Conservation (phyloP, 2,797 vertebrate species). For the Peromyscus melanophrys region DNA sequence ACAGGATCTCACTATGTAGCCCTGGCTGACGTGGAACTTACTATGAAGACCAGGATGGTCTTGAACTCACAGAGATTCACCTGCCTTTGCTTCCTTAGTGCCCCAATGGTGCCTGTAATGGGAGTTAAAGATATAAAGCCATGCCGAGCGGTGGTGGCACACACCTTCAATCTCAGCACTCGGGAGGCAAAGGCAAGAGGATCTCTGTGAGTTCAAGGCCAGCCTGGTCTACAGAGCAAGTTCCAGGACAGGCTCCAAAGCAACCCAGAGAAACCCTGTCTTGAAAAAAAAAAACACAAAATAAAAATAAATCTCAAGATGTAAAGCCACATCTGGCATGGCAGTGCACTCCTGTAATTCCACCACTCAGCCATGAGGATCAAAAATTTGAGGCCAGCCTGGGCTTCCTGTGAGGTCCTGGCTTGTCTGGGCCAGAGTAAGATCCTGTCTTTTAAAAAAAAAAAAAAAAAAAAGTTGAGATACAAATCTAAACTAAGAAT, state of each 20-base stretch:
- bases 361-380: background rate
- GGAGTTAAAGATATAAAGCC: background rate
- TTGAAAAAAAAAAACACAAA: too few species aligned
- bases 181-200: too few species aligned
- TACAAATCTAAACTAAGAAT: background rate
- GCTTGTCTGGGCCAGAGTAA: background rate
- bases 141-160: too few species aligned
- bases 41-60: background rate
- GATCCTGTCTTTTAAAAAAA: background rate
- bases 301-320: too few species aligned
- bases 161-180: too few species aligned
- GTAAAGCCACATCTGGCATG: background rate
- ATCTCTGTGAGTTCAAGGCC: too few species aligned
- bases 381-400: background rate
- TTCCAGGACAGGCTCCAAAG: too few species aligned
- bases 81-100: background rate
- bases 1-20: background rate
- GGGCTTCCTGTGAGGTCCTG: background rate
- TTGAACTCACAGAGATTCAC: background rate
- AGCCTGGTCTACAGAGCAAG: too few species aligned
- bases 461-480: background rate
- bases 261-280: too few species aligned
- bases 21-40: background rate
- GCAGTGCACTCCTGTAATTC: background rate
- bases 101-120: background rate